These are phyloP conservation scores for Drosophila virilis DNA, from an alignment of 1,140 invertebrate species.

Conservation along the genomic window DNA sequence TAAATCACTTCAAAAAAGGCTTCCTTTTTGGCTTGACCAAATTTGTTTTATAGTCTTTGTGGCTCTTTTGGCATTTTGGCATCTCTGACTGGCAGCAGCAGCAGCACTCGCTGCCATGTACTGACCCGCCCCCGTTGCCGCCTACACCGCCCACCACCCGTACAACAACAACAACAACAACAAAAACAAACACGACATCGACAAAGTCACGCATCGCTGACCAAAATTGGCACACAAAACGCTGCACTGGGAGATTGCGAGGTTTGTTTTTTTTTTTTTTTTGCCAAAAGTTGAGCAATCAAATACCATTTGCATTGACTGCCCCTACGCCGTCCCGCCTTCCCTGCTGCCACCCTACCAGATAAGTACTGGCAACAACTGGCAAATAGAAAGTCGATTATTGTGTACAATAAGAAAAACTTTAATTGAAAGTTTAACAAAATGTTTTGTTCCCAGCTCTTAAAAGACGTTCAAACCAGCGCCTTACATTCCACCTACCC, in stretches of 20 bases:
- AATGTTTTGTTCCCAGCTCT: slow-evolving; percentile 23
- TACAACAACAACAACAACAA: slow-evolving; percentile 22
- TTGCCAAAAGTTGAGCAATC: slow-evolving; percentile 70
- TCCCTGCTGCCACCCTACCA: background rate
- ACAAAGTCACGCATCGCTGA: slow-evolving; percentile 81
- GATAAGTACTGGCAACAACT: slow-evolving; percentile 8
- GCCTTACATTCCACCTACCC: background rate
- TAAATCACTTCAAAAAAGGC: slow-evolving; percentile 82
- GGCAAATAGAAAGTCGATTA: slow-evolving; percentile 76
- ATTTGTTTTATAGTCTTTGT: slow-evolving; percentile 79
- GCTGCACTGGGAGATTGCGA: slow-evolving; percentile 38
- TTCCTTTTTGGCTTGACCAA: slow-evolving; percentile 80
- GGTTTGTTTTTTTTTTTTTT: slow-evolving; percentile 38
- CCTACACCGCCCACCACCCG: slow-evolving; percentile 26
- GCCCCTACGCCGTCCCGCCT: slow-evolving; percentile 2
- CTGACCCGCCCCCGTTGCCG: slow-evolving; percentile 17
- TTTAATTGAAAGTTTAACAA: slow-evolving; percentile 75
- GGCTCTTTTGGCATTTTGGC: slow-evolving; percentile 79
- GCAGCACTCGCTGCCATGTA: slow-evolving; percentile 1
- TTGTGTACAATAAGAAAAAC: slow-evolving; percentile 44
- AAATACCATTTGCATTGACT: slow-evolving; percentile 60
- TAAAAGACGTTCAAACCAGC: background rate
- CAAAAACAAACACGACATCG: slow-evolving; percentile 66
- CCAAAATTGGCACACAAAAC: slow-evolving; percentile 70
- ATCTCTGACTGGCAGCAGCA: slow-evolving; percentile 60